Evolutionary conservation across 2,797 vertebrate genomes (phyloP).

Genomic region (Buphagus erythrorhynchus): DNA sequence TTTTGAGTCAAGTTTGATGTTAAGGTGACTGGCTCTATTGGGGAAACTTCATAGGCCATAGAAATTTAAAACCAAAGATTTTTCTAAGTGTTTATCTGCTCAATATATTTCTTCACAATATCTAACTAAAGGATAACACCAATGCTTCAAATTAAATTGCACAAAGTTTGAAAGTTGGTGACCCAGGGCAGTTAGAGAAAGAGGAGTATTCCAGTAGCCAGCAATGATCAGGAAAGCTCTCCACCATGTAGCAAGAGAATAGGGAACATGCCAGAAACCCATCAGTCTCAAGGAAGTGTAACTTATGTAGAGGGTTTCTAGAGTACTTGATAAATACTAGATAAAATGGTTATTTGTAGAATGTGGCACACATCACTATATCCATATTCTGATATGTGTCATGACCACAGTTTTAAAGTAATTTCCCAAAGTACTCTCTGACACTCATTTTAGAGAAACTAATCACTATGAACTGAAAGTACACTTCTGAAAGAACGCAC

Average conservation of each 20-base stretch:
- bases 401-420: background rate
- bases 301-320: background rate
- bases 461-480: background rate
- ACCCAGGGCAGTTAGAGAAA: background rate
- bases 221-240: background rate
- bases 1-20: background rate
- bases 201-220: background rate
- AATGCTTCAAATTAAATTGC: background rate
- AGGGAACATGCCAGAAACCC: background rate
- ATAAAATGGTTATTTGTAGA: background rate
- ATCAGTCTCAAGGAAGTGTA: background rate
- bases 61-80: background rate
- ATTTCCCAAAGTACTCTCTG: background rate
- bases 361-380: background rate
- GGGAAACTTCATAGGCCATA: background rate
- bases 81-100: background rate
- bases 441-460: background rate
- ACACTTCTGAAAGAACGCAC: background rate
- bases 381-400: background rate
- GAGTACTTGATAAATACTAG: background rate
- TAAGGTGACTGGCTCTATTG: background rate
- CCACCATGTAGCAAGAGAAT: background rate
- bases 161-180: background rate
- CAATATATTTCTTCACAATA: background rate
- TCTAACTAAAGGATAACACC: background rate